Conservation (phyloP, 2,888 invertebrate species). For the Chrysolina oricalcia region DNA sequence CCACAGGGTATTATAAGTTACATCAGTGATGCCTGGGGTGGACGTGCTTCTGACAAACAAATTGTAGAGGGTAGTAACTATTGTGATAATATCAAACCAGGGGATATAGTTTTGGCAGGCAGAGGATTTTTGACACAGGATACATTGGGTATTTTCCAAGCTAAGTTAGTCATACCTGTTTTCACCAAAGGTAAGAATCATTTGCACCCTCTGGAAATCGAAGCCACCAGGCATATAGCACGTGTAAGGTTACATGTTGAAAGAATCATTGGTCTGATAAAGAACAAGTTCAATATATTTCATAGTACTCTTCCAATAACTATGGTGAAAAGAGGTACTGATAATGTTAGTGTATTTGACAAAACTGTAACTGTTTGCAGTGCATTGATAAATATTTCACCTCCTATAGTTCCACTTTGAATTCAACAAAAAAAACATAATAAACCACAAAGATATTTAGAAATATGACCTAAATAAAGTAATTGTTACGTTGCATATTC, state of each 20-base stretch:
- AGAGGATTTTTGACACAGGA: background rate
- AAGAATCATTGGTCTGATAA: background rate
- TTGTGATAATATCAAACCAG: background rate
- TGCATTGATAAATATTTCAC: slow-evolving; percentile 12
- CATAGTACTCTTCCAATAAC: background rate
- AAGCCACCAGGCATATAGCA: background rate
- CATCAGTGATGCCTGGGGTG: too few species aligned
- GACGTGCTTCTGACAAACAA: slow-evolving; percentile 49
- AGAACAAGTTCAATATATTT: slow-evolving; percentile 7
- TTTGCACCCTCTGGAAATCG: background rate
- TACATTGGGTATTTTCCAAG: too few species aligned
- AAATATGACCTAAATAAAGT: too few species aligned
- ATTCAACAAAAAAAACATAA: background rate
- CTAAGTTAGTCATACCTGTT: too few species aligned
- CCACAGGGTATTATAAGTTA: too few species aligned
- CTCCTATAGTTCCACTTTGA: slow-evolving; percentile 15
- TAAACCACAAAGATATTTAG: too few species aligned
- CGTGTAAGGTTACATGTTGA: background rate
- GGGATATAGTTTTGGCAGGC: background rate
- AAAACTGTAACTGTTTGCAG: slow-evolving; percentile 6
- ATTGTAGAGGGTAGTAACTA: slow-evolving; percentile 28
- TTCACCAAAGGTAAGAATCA: background rate
- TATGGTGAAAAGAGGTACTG: background rate
- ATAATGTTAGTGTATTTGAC: background rate
- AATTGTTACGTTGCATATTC: too few species aligned